phyloP scores from a whole-genome alignment of 2,797 vertebrate species.

The Decapterus maruadsi region DNA sequence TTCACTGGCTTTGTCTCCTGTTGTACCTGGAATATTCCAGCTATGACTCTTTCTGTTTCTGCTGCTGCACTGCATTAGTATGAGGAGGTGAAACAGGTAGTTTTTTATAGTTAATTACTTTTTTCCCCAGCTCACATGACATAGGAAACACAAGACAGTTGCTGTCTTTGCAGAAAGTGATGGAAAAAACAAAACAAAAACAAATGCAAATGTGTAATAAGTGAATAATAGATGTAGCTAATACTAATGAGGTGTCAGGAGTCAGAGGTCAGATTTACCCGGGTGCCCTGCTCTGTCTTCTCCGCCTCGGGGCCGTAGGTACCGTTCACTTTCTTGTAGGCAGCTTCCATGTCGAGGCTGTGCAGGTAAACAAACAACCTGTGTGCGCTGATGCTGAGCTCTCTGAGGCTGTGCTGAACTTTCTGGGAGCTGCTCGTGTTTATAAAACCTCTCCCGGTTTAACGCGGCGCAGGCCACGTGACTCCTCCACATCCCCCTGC shows the following conservation, averaged over 20 bases:
- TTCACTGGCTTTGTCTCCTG: conserved; percentile 49
- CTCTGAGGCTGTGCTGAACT: conserved; percentile 5
- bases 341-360: conserved; percentile 81
- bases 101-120: background rate
- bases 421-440: conserved; percentile 37
- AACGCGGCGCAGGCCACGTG: conserved; percentile 72
- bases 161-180: background rate
- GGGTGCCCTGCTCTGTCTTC: conserved; percentile 22
- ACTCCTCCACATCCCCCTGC: conserved; percentile 58
- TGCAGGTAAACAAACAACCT: conserved; percentile 39
- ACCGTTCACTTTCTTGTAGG: conserved; percentile 74
- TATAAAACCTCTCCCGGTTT: conserved; percentile 53
- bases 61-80: background rate
- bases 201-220: background rate
- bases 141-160: background rate
- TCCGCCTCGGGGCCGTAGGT: conserved; percentile 31
- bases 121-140: background rate
- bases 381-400: conserved; percentile 23
- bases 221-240: background rate
- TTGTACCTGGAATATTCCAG: conserved; percentile 59
- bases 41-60: background rate
- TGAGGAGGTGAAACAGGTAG: background rate
- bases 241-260: background rate
- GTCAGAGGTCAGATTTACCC: conserved; percentile 59
- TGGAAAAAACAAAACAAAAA: background rate